phyloP scores from a whole-genome alignment of 2,797 vertebrate species.

The Sitta carolinensis region DNA sequence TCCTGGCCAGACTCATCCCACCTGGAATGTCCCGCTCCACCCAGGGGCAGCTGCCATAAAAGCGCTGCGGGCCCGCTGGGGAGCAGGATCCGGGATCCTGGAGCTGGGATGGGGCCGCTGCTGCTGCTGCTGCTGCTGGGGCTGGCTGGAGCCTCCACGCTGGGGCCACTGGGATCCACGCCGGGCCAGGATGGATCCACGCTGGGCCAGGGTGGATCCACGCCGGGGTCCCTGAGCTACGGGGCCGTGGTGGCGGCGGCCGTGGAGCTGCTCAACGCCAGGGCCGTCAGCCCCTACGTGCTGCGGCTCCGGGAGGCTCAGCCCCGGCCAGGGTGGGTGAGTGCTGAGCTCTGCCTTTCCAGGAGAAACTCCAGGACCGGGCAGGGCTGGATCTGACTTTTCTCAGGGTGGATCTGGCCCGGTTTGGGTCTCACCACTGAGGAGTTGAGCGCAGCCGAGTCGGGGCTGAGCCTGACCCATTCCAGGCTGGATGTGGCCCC shows the following conservation, averaged over 20 bases:
- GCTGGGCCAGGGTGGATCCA: accelerated
- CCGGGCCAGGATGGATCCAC: neutral
- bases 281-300: neutral
- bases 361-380: accelerated
- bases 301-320: neutral
- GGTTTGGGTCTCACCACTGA: neutral
- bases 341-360: neutral
- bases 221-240: neutral
- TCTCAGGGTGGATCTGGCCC: neutral
- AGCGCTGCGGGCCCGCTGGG: accelerated
- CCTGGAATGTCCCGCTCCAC: neutral
- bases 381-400: accelerated
- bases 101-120: neutral
- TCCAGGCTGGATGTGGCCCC: neutral
- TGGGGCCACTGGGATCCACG: accelerated
- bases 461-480: neutral
- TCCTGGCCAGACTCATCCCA: neutral
- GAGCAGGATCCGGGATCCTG: neutral
- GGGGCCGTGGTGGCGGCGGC: accelerated
- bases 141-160: neutral
- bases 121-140: neutral
- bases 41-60: neutral
- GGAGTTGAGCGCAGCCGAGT: neutral
- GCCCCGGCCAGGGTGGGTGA: neutral
- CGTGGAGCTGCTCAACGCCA: neutral